A percentile compares a stretch with the other conserved stretches of the same genome.
Evolutionary conservation across 2,888 invertebrate species (phyloP).

Genomic region (Ectemnius continuus): DNA sequence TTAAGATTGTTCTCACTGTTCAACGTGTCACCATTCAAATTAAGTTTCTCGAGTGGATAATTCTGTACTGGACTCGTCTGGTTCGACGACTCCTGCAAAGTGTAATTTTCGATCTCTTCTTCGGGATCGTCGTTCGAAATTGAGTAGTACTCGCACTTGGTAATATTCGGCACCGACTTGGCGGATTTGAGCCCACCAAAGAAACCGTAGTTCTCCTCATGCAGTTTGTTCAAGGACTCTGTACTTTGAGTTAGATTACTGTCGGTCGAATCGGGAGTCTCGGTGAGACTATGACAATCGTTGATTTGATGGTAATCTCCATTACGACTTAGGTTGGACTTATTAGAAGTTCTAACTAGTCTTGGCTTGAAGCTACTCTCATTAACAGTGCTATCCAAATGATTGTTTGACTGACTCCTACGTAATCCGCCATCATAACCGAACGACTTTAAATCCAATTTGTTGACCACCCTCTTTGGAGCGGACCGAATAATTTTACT

Average conservation of each 20-base stretch:
- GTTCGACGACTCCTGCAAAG: slow-evolving; percentile 14
- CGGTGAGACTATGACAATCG: slow-evolving; percentile 20
- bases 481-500: slow-evolving; percentile 42
- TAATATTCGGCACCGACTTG: slow-evolving; percentile 72
- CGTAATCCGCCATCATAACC: slow-evolving; percentile 70
- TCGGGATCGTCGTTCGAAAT: slow-evolving; percentile 30
- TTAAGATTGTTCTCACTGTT: slow-evolving; percentile 22
- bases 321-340: slow-evolving; percentile 61
- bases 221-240: slow-evolving; percentile 53
- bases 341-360: slow-evolving; percentile 48
- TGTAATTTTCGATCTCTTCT: slow-evolving; percentile 28
- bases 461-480: slow-evolving; percentile 65
- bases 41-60: slow-evolving; percentile 24
- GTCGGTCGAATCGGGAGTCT: slow-evolving; percentile 47
- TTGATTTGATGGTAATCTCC: slow-evolving; percentile 11
- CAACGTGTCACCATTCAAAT: slow-evolving; percentile 18
- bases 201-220: slow-evolving; percentile 24
- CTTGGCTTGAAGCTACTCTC: slow-evolving; percentile 53
- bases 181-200: slow-evolving; percentile 63
- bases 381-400: slow-evolving; percentile 54
- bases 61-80: slow-evolving; percentile 18
- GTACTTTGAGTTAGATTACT: slow-evolving; percentile 59
- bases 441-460: slow-evolving; percentile 67
- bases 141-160: slow-evolving; percentile 54
- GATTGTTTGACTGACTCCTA: slow-evolving; percentile 68